Evolutionary conservation across 2,797 vertebrate genomes (phyloP).

Genomic region (Chaenodraco wilsoni): DNA sequence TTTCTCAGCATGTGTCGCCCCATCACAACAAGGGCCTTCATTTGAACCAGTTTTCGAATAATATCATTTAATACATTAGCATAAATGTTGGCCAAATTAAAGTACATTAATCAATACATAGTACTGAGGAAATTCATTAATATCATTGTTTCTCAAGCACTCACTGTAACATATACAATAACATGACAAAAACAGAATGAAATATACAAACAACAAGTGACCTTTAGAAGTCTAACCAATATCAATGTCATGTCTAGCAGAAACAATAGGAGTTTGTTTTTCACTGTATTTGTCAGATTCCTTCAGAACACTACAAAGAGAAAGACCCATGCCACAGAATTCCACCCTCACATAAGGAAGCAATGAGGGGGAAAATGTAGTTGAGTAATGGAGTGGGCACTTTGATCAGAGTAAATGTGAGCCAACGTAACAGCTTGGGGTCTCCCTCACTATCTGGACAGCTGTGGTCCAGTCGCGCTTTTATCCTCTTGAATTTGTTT

Average conservation of each 20-base stretch:
- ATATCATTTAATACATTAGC: neutral
- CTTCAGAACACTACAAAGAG: constrained; percentile 63
- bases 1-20: too few species aligned
- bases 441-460: constrained; percentile 71
- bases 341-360: constrained; percentile 71
- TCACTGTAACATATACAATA: neutral
- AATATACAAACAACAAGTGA: constrained; percentile 24
- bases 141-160: neutral
- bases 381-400: constrained; percentile 66
- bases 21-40: too few species aligned
- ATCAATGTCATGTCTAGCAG: constrained; percentile 47
- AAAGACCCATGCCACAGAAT: constrained; percentile 61
- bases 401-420: constrained; percentile 78
- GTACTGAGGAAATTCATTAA: neutral
- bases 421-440: constrained; percentile 72
- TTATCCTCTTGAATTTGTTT: constrained; percentile 65
- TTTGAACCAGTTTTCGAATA: neutral
- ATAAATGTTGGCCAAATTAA: neutral
- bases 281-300: constrained; percentile 54
- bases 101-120: neutral
- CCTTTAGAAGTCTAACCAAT: constrained; percentile 38
- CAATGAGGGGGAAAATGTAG: constrained; percentile 59
- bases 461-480: constrained; percentile 46
- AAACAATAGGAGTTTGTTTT: constrained; percentile 71
- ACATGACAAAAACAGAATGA: constrained; percentile 7